These are phyloP conservation scores for Amblyopsis hoosieri DNA, from an alignment of 2,797 vertebrate species.

Conservation along the genomic window DNA sequence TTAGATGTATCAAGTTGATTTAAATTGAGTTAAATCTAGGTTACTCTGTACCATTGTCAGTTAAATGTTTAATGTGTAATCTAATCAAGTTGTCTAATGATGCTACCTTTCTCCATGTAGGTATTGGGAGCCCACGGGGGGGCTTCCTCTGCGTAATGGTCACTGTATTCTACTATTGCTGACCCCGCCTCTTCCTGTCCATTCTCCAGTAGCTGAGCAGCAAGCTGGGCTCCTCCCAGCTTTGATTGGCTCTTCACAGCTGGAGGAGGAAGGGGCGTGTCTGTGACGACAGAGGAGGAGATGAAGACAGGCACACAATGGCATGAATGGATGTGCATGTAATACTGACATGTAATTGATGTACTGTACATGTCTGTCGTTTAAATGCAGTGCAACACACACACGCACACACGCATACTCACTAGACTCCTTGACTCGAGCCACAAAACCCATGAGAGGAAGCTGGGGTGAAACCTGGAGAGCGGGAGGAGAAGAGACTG, in stretches of 20 bases:
- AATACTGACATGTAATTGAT: neutral
- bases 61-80: too few species aligned
- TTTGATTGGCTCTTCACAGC: conserved; percentile 74
- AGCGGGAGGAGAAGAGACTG: conserved; percentile 89
- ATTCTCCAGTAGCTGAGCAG: conserved; percentile 83
- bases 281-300: conserved; percentile 81
- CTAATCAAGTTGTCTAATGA: too few species aligned
- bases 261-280: conserved; percentile 80
- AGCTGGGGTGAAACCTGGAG: conserved; percentile 97
- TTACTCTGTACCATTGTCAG: too few species aligned
- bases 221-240: conserved; percentile 78
- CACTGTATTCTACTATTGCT: conserved; percentile 91
- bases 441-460: conserved; percentile 96
- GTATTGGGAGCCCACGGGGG: conserved; percentile 91
- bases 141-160: conserved; percentile 94
- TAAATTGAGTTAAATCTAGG: too few species aligned
- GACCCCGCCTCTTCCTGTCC: conserved; percentile 90
- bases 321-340: neutral
- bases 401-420: conserved; percentile 70
- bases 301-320: neutral
- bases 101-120: conserved; percentile 89
- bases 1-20: too few species aligned
- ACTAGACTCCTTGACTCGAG: conserved; percentile 98
- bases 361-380: neutral
- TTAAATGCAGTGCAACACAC: neutral